Percentiles rank a stretch among this genome's conserved stretches.
These are phyloP conservation scores for Marmota monax DNA, from an alignment of 2,113 vertebrate genomes.

Conservation along the genomic window DNA sequence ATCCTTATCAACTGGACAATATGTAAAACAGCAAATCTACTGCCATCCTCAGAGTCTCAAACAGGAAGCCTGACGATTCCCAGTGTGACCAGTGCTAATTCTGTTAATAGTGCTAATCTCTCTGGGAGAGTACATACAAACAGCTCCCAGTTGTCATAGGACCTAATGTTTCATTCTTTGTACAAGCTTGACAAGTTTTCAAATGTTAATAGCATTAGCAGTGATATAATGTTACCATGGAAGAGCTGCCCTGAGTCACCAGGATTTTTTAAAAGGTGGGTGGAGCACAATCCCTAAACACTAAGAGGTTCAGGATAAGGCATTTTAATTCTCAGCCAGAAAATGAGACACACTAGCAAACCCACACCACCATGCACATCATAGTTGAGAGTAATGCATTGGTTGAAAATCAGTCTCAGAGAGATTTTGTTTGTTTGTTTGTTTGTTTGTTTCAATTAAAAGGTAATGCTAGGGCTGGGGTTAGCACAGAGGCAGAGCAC, in stretches of 20 bases:
- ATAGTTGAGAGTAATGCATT: too few relatives aligned
- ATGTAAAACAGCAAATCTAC: not conserved
- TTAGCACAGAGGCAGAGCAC: too few relatives aligned
- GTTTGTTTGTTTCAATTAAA: not conserved
- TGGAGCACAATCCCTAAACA: not conserved
- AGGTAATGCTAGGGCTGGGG: not conserved
- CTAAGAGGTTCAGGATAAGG: not conserved
- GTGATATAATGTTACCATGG: not conserved
- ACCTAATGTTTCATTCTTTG: constrained; percentile 29
- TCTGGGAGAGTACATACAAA: not conserved
- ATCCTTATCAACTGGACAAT: not conserved
- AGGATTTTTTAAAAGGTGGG: not conserved
- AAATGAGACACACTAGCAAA: not conserved
- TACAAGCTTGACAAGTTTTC: constrained; percentile 53
- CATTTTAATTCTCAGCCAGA: not conserved
- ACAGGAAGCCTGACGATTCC: not conserved
- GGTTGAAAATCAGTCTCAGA: not conserved
- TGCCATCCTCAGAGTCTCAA: not conserved
- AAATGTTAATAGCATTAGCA: constrained; percentile 31
- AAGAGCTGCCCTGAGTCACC: not conserved
- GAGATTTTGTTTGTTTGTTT: too few relatives aligned
- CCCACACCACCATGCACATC: too few relatives aligned
- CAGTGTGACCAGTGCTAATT: not conserved
- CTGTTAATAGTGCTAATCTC: constrained; percentile 4
- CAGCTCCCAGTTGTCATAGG: not conserved